These are phyloP conservation scores for Yponomeuta malinellus DNA, from an alignment of 2,888 invertebrate genomes.

Conservation along the genomic window DNA sequence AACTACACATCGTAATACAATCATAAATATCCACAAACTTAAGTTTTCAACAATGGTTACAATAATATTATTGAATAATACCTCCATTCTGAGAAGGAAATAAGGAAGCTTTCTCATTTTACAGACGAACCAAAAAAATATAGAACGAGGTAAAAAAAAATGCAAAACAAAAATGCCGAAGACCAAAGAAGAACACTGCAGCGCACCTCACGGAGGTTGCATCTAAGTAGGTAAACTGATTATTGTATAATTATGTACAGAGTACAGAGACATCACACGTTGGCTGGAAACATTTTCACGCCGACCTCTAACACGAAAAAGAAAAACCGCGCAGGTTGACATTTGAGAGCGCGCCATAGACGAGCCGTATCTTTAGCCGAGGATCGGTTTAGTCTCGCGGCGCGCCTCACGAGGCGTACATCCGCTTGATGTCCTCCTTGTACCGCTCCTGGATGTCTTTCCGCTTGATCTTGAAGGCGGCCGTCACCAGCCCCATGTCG, in stretches of 20 bases:
- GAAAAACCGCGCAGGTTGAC: no score
- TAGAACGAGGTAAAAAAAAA: background rate
- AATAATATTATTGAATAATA: background rate
- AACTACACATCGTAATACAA: background rate
- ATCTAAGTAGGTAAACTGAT: background rate
- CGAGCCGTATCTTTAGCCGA: background rate
- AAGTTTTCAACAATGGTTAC: background rate
- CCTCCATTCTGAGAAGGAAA: background rate
- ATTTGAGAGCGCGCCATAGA: background rate
- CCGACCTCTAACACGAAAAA: background rate
- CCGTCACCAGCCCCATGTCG: slow-evolving; percentile 97
- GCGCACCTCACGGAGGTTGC: slow-evolving; percentile 13
- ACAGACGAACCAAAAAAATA: background rate
- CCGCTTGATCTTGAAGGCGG: slow-evolving; percentile 97
- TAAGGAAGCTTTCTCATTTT: background rate
- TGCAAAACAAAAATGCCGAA: slow-evolving; percentile 2
- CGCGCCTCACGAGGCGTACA: slow-evolving; percentile 92
- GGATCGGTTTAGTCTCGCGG: background rate
- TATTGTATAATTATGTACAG: slow-evolving; percentile 4
- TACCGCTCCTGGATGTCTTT: slow-evolving; percentile 97
- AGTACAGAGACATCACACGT: background rate
- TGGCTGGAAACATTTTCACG: background rate
- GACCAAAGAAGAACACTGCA: background rate
- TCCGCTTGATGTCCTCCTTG: slow-evolving; percentile 92
- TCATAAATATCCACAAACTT: background rate